Evolutionary conservation across 1,140 invertebrate genomes (phyloP).

Genomic region (Eubasilissa regina): DNA sequence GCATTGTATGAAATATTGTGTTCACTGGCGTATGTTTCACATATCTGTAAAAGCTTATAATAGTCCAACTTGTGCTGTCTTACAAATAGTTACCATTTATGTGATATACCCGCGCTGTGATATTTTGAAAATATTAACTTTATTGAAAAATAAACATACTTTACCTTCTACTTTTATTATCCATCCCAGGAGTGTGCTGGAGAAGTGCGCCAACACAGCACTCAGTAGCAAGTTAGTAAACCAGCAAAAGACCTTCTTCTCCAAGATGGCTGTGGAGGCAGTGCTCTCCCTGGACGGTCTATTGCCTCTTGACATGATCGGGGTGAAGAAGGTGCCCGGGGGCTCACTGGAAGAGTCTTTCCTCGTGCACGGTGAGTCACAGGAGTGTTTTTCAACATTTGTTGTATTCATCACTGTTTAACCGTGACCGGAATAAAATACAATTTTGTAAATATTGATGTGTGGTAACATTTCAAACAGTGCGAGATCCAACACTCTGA

Average conservation of each 20-base stretch:
- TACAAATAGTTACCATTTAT: too few species aligned
- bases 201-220: slow-evolving; percentile 97
- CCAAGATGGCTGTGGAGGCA: slow-evolving; percentile 97
- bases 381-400: neutral
- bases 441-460: too few species aligned
- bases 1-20: too few species aligned
- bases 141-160: neutral
- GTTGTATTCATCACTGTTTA: too few species aligned
- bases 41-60: too few species aligned
- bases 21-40: too few species aligned
- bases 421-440: too few species aligned
- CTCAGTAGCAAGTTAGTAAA: slow-evolving; percentile 97
- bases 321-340: slow-evolving; percentile 98
- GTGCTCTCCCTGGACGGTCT: slow-evolving; percentile 91
- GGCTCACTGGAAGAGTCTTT: slow-evolving; percentile 95
- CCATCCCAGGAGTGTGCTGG: slow-evolving; percentile 79
- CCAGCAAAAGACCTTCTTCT: slow-evolving; percentile 96
- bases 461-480: too few species aligned
- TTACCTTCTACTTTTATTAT: neutral
- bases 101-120: too few species aligned
- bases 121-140: too few species aligned
- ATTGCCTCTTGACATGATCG: slow-evolving; percentile 98
- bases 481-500: too few species aligned
- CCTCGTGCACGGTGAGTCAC: slow-evolving; percentile 75
- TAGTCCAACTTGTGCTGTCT: too few species aligned